Conservation (phyloP, 2,888 invertebrate genomes). For the Euplexia lucipara region DNA sequence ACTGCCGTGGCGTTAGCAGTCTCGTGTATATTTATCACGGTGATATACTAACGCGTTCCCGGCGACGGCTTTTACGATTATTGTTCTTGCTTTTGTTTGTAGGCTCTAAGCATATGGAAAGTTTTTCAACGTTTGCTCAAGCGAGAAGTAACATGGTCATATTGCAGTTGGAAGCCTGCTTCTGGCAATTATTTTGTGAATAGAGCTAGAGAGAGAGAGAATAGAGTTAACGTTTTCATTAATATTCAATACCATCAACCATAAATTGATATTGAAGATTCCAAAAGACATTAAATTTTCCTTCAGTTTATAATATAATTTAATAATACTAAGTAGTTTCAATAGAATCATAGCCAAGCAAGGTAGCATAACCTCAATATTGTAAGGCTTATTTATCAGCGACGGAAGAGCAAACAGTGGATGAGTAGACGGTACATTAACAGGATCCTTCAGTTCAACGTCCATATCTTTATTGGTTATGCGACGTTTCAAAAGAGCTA, state of each 20-base stretch:
- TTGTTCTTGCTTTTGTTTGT: conserved; percentile 62
- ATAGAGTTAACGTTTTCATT: conserved; percentile 1
- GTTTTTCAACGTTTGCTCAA: conserved; percentile 32
- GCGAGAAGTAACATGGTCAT: conserved; percentile 27
- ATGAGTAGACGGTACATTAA: conserved; percentile 38
- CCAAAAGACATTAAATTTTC: conserved; percentile 7
- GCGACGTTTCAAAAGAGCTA: conserved; percentile 23
- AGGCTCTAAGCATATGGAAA: conserved; percentile 48
- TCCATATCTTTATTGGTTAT: conserved; percentile 39
- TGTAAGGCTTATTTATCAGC: conserved; percentile 41
- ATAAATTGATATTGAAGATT: conserved; percentile 4
- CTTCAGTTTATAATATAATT: not conserved
- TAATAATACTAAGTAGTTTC: conserved; percentile 10
- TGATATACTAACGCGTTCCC: conserved; percentile 63
- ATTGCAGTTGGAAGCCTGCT: conserved; percentile 14
- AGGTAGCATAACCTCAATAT: conserved; percentile 35
- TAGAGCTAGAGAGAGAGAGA: too few species aligned
- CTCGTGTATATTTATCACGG: conserved; percentile 65
- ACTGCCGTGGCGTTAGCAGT: conserved; percentile 62
- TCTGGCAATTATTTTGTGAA: not conserved
- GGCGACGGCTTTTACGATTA: conserved; percentile 64
- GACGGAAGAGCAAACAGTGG: conserved; percentile 36
- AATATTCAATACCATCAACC: not conserved
- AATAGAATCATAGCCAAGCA: conserved; percentile 9
- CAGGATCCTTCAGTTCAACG: conserved; percentile 29